phyloP scores from a whole-genome alignment of 1,140 invertebrate genomes.

The Coelopa frigida region DNA sequence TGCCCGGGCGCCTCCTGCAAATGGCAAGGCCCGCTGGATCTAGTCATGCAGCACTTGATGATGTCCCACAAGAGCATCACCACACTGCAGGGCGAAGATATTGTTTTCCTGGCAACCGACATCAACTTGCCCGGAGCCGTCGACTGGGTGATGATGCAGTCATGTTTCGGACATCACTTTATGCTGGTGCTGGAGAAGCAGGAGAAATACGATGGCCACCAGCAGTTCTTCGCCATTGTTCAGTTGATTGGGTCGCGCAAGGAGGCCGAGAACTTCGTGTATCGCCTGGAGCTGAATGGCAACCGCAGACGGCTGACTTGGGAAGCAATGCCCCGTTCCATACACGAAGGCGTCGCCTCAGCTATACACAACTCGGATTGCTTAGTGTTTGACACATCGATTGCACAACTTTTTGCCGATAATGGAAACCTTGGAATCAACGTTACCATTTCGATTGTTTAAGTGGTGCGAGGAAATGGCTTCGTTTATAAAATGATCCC shows the following conservation, averaged over 20 bases:
- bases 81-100: conserved; percentile 95
- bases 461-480: too few relatives aligned
- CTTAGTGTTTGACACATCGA: conserved; percentile 96
- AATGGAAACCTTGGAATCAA: conserved; percentile 99
- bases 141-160: conserved; percentile 99
- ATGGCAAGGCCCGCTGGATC: conserved; percentile 93
- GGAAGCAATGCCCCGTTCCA: conserved; percentile 98
- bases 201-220: conserved; percentile 94
- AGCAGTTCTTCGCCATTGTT: conserved; percentile 99
- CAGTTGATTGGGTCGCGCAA: conserved; percentile 98
- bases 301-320: conserved; percentile 89
- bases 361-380: conserved; percentile 99
- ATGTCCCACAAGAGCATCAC: conserved; percentile 99
- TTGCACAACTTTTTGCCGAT: conserved; percentile 97
- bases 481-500: too few relatives aligned
- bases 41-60: conserved; percentile 95
- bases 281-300: conserved; percentile 94
- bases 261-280: conserved; percentile 98
- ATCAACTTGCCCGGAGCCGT: conserved; percentile 99
- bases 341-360: conserved; percentile 96
- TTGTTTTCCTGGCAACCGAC: conserved; percentile 98
- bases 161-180: conserved; percentile 97
- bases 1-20: conserved; percentile 98
- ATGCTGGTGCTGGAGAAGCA: conserved; percentile 99
- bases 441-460: conserved; percentile 94